Percentiles rank a stretch among this genome's conserved stretches.
Evolutionary conservation across 2,113 vertebrate species (phyloP).

Genomic region (Prochilodus magdalenae): DNA sequence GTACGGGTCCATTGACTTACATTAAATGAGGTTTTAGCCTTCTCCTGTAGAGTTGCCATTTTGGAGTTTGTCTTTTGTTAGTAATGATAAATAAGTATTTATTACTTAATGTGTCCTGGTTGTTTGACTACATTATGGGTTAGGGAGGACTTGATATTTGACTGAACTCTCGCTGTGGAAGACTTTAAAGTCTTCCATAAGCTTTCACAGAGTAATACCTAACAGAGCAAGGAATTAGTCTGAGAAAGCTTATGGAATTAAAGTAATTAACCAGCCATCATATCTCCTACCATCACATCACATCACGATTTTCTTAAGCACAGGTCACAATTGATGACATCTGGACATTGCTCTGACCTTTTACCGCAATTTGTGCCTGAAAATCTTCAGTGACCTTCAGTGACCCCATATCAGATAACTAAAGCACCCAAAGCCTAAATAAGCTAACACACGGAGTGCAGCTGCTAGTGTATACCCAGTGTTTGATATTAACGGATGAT

Average conservation of each 20-base stretch:
- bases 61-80: too few species aligned
- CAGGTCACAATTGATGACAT: background rate
- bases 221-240: background rate
- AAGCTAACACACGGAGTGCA: slow-evolving; percentile 30
- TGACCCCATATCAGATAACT: background rate
- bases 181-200: background rate
- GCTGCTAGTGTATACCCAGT: slow-evolving; percentile 25
- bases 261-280: slow-evolving; percentile 2
- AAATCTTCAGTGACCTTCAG: slow-evolving; percentile 10
- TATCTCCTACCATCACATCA: background rate
- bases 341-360: background rate
- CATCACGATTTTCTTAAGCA: slow-evolving; percentile 1
- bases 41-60: too few species aligned
- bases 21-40: too few species aligned
- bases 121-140: too few species aligned
- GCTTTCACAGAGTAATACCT: background rate
- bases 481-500: slow-evolving; percentile 48
- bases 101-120: too few species aligned
- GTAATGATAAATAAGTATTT: too few species aligned
- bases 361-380: slow-evolving; percentile 6
- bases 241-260: too few species aligned
- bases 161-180: too few species aligned
- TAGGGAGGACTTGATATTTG: too few species aligned
- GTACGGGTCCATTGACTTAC: too few species aligned
- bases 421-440: background rate